A percentile compares a stretch with the other conserved stretches of the same genome.
Evolutionary conservation across 2,797 vertebrate genomes (phyloP).

Genomic region (Nyctibius grandis): DNA sequence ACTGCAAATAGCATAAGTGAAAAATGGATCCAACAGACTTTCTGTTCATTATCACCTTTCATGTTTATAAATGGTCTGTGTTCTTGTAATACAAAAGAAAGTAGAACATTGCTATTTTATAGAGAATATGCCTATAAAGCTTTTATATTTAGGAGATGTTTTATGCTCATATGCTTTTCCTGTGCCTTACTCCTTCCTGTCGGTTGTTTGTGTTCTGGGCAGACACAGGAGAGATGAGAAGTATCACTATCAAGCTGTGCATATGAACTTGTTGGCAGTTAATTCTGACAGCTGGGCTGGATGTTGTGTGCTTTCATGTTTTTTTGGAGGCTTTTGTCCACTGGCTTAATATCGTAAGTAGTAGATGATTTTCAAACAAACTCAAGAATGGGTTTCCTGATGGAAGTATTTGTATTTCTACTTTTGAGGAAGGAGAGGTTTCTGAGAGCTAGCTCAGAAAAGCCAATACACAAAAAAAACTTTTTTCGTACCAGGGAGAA

Average conservation of each 20-base stretch:
- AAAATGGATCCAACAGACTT: neutral
- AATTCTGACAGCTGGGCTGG: neutral
- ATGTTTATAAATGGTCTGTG: neutral
- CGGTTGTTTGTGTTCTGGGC: neutral
- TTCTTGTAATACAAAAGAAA: neutral
- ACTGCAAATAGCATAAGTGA: neutral
- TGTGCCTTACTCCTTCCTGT: neutral
- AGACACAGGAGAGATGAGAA: neutral
- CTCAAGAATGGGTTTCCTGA: neutral
- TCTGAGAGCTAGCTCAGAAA: neutral
- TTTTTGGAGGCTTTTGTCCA: conserved; percentile 23
- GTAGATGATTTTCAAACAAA: neutral
- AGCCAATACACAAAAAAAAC: neutral
- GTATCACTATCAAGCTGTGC: neutral
- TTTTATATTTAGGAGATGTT: neutral
- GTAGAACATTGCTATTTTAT: neutral
- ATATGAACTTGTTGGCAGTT: neutral
- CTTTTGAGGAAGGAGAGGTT: neutral
- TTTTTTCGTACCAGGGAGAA: neutral
- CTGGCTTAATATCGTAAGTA: neutral
- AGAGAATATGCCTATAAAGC: neutral
- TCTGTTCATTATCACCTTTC: conserved; percentile 32
- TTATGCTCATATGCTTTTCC: neutral
- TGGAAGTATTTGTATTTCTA: neutral
- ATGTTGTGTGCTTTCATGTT: neutral